Conservation (phyloP, 1,140 invertebrate genomes). For the Magallana gigas region DNA sequence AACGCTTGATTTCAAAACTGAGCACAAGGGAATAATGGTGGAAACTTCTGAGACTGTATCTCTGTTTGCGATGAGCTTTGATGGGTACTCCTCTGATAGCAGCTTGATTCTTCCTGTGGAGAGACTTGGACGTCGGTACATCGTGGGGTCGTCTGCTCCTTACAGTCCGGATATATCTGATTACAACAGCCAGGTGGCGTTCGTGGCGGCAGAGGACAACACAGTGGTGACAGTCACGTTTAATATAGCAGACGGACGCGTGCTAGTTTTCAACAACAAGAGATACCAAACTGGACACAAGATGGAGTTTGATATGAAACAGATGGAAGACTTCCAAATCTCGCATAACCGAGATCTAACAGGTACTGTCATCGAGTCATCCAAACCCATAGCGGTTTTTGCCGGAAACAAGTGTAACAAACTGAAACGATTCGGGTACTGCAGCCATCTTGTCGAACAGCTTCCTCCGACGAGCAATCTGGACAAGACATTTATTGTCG, state of each 20-base stretch:
- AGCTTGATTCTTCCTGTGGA: not conserved
- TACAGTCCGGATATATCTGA: not conserved
- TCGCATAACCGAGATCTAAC: constrained; percentile 1
- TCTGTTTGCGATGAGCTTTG: not conserved
- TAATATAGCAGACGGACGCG: constrained; percentile 1
- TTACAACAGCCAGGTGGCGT: constrained; percentile 19
- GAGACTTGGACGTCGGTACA: constrained; percentile 5
- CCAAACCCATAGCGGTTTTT: not conserved
- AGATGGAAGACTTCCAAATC: not conserved
- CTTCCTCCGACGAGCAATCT: constrained; percentile 13
- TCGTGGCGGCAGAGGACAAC: constrained; percentile 16
- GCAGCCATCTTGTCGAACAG: constrained; percentile 28
- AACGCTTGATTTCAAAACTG: not conserved
- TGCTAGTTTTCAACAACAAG: not conserved
- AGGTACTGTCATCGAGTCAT: constrained; percentile 8
- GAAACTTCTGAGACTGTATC: not conserved
- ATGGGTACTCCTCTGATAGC: not conserved
- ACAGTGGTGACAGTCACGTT: not conserved
- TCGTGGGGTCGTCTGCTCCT: not conserved
- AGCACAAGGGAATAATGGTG: not conserved
- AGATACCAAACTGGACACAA: not conserved
- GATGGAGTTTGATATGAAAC: not conserved
- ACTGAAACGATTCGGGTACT: not conserved
- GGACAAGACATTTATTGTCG: constrained; percentile 6
- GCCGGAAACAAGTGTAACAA: constrained; percentile 16